Conservation (phyloP, 1,140 invertebrate species). For the Acyrthosiphon pisum region DNA sequence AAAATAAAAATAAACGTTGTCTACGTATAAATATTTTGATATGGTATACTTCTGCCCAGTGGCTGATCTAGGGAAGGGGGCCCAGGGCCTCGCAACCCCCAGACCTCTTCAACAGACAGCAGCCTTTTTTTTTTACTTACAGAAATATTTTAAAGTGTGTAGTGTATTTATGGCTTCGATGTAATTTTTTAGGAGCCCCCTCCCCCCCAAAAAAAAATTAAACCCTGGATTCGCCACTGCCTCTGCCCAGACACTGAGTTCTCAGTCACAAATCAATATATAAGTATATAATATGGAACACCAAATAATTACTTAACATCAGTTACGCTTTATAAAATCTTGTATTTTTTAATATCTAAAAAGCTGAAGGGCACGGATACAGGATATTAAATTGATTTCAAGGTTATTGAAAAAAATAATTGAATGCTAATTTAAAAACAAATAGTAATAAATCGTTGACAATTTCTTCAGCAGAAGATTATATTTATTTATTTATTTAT, state of each 20-base stretch:
- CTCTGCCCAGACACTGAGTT: background rate
- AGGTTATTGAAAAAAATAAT: background rate
- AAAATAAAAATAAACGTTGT: background rate
- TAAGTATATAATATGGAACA: background rate
- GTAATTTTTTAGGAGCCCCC: no score
- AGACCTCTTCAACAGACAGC: no score
- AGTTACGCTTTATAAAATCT: background rate
- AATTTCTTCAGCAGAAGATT: background rate
- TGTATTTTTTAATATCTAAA: background rate
- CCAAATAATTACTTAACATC: background rate
- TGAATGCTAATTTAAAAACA: background rate
- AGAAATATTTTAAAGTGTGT: no score
- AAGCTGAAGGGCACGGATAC: background rate
- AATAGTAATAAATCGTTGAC: background rate
- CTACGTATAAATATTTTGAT: background rate
- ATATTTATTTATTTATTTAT: no score
- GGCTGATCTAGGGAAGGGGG: no score
- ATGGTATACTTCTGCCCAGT: no score
- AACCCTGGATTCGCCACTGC: no score
- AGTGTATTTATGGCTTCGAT: no score
- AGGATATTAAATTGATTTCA: background rate
- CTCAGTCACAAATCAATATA: background rate
- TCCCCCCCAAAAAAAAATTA: no score
- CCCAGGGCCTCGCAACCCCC: no score
- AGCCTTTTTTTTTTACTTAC: no score